Conservation (phyloP, 2,113 vertebrate genomes). For the Eurystomus gularis region DNA sequence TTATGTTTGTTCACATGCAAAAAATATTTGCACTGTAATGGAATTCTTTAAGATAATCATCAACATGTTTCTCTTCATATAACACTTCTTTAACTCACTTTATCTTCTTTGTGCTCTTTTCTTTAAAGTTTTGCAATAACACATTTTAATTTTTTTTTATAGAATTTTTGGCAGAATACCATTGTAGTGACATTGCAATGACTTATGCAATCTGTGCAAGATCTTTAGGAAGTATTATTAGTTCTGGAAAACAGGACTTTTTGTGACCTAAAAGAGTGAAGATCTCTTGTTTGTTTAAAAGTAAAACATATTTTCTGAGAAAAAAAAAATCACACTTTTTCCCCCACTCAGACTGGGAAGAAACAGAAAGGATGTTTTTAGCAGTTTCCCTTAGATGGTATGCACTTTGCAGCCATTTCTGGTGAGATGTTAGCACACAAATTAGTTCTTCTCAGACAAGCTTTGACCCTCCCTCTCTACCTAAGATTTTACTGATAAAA, state of each 20-base stretch:
- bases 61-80: not conserved
- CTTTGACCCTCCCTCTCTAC: not conserved
- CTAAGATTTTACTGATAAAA: not conserved
- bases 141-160: not conserved
- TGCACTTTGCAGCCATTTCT: not conserved
- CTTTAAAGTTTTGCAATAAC: not conserved
- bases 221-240: not conserved
- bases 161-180: not conserved
- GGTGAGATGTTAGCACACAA: not conserved
- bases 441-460: not conserved
- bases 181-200: not conserved
- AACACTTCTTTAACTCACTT: not conserved
- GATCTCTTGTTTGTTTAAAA: not conserved
- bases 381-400: not conserved
- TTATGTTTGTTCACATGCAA: not conserved
- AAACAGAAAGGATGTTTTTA: not conserved
- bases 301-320: not conserved
- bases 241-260: not conserved
- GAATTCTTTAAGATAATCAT: not conserved
- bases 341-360: not conserved
- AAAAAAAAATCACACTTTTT: not conserved
- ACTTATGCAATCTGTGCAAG: not conserved
- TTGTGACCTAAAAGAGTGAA: not conserved
- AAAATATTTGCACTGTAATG: not conserved
- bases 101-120: not conserved